These are phyloP conservation scores for Drosophila asahinai DNA, from an alignment of 1,140 invertebrate genomes.

Conservation along the genomic window DNA sequence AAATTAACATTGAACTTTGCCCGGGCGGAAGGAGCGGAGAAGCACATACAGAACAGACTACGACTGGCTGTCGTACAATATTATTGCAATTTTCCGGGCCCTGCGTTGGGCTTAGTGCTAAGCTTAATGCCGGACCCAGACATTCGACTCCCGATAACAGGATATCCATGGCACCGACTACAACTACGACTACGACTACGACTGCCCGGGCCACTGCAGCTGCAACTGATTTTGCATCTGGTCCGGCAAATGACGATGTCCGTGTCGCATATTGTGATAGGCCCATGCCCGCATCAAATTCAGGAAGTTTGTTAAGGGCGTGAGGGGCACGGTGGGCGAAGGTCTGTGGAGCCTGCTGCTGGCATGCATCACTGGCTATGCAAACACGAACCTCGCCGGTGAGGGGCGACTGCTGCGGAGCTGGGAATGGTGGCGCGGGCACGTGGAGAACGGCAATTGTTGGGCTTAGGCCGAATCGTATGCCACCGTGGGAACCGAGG, in stretches of 20 bases:
- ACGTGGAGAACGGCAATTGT: conserved; percentile 33
- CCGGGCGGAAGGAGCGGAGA: conserved; percentile 41
- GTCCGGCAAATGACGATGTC: conserved; percentile 47
- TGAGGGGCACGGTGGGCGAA: not conserved
- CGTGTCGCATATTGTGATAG: conserved; percentile 51
- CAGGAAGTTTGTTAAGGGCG: conserved; percentile 35
- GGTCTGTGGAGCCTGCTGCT: conserved; percentile 31
- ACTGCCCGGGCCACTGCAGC: conserved; percentile 23
- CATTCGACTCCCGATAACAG: conserved; percentile 57
- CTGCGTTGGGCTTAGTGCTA: conserved; percentile 62
- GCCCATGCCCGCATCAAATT: conserved; percentile 47
- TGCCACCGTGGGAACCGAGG: conserved; percentile 1
- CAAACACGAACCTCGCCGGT: conserved; percentile 51
- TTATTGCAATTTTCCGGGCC: conserved; percentile 78
- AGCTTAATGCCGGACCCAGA: conserved; percentile 65
- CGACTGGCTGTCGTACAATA: conserved; percentile 59
- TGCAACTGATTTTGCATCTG: conserved; percentile 42
- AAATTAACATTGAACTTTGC: conserved; percentile 82
- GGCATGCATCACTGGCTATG: conserved; percentile 69
- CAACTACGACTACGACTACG: conserved; percentile 4
- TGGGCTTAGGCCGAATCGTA: conserved; percentile 19
- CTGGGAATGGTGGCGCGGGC: conserved; percentile 18
- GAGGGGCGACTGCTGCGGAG: not conserved
- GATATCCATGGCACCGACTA: conserved; percentile 35
- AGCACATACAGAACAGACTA: conserved; percentile 13